phyloP scores from a whole-genome alignment of 1,140 invertebrate genomes.

The Bombus picipes region DNA sequence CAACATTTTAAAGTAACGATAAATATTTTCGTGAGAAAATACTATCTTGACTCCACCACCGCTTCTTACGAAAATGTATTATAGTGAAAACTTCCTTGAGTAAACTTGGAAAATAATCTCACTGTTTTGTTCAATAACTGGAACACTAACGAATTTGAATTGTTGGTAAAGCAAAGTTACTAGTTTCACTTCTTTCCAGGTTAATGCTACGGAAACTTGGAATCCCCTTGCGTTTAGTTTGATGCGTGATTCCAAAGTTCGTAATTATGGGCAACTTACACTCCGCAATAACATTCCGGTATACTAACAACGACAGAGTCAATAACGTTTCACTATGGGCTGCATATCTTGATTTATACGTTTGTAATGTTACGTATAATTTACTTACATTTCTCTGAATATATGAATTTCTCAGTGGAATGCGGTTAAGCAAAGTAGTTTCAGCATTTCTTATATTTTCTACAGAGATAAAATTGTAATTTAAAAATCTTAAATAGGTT shows the following conservation, averaged over 20 bases:
- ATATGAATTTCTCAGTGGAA: background rate
- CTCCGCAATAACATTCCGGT: background rate
- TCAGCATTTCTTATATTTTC: background rate
- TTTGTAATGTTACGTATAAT: constrained; percentile 29
- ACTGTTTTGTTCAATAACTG: background rate
- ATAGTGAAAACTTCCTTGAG: too few relatives aligned
- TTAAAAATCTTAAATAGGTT: too few relatives aligned
- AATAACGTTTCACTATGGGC: background rate
- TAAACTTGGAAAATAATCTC: background rate
- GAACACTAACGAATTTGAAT: constrained; percentile 13
- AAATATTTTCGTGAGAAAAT: background rate
- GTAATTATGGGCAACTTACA: constrained; percentile 31
- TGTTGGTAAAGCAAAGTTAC: background rate
- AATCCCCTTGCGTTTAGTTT: constrained; percentile 18
- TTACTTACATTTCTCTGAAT: constrained; percentile 38
- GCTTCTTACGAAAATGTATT: background rate
- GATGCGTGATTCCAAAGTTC: constrained; percentile 20
- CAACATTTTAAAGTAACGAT: background rate
- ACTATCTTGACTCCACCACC: background rate
- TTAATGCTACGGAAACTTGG: constrained; percentile 1
- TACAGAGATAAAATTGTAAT: too few relatives aligned
- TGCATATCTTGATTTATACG: background rate
- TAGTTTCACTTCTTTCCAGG: background rate
- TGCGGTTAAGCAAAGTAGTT: background rate
- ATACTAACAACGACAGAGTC: background rate